phyloP scores from a whole-genome alignment of 2,797 vertebrate species.

The Lutjanus argentimaculatus region DNA sequence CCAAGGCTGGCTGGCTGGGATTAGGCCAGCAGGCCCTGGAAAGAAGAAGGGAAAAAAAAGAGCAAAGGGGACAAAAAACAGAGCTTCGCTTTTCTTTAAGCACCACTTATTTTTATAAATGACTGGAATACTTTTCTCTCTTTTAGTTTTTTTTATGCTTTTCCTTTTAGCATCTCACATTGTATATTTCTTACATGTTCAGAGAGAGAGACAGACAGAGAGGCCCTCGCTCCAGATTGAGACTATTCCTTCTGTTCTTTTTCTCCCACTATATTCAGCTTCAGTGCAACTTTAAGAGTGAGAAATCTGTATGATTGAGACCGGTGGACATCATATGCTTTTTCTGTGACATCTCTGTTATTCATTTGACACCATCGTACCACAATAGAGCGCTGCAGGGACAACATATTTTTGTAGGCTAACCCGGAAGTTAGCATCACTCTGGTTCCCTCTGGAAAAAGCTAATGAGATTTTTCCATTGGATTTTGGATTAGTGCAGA shows the following conservation, averaged over 20 bases:
- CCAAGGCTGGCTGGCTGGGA: slow-evolving; percentile 88
- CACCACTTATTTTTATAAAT: slow-evolving; percentile 85
- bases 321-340: slow-evolving; percentile 45
- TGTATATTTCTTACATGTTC: slow-evolving; percentile 68
- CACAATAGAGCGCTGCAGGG: background rate
- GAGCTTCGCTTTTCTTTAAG: slow-evolving; percentile 79
- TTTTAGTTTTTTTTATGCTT: slow-evolving; percentile 56
- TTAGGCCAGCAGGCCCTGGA: slow-evolving; percentile 87
- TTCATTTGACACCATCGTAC: slow-evolving; percentile 19
- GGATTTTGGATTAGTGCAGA: too few relatives aligned
- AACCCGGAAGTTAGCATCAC: too few relatives aligned
- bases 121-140: slow-evolving; percentile 79
- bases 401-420: too few relatives aligned
- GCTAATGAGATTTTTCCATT: too few relatives aligned
- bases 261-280: slow-evolving; percentile 56
- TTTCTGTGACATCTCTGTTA: slow-evolving; percentile 16
- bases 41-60: slow-evolving; percentile 82
- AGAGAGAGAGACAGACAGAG: slow-evolving; percentile 18
- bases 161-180: slow-evolving; percentile 61
- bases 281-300: slow-evolving; percentile 60
- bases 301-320: slow-evolving; percentile 57
- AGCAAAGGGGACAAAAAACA: slow-evolving; percentile 81
- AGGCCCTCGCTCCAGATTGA: slow-evolving; percentile 56
- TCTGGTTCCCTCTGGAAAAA: too few relatives aligned
- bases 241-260: slow-evolving; percentile 54